A percentile compares a stretch with the other conserved stretches of the same genome.
Conservation (phyloP, 2,888 invertebrate species). For the Acronicta leporina region DNA sequence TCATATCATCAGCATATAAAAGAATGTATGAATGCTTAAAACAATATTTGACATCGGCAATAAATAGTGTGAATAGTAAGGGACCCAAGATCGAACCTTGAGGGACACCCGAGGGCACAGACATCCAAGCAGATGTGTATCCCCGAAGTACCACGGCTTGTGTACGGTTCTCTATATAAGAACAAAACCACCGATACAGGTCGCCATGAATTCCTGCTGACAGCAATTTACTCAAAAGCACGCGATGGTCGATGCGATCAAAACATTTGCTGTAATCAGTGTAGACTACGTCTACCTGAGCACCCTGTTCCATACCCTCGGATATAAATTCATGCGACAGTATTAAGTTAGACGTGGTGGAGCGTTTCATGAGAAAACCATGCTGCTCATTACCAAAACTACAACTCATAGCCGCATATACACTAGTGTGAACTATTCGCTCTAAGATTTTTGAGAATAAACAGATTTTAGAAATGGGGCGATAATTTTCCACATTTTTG, state of each 20-base stretch:
- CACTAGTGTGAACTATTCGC: conserved; percentile 2
- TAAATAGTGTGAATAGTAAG: conserved; percentile 13
- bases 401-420: conserved; percentile 5
- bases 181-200: conserved; percentile 20
- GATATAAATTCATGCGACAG: conserved; percentile 3
- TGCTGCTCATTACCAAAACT: conserved; percentile 10
- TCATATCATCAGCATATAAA: conserved; percentile 26
- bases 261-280: not conserved
- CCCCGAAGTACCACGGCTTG: conserved; percentile 21
- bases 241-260: conserved; percentile 8
- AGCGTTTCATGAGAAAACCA: conserved; percentile 10
- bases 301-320: conserved; percentile 1
- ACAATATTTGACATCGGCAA: conserved; percentile 8
- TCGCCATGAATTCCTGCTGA: conserved; percentile 21
- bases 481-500: conserved; percentile 4
- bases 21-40: conserved; percentile 15
- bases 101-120: conserved; percentile 19
- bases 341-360: conserved; percentile 7
- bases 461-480: conserved; percentile 12
- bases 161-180: conserved; percentile 24
- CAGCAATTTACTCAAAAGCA: conserved; percentile 2
- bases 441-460: conserved; percentile 11
- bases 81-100: conserved; percentile 23
- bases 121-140: conserved; percentile 10
- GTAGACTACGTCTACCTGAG: conserved; percentile 4